A percentile compares a stretch with the other conserved stretches of the same genome.
Evolutionary conservation across 1,140 invertebrate species (phyloP).

Genomic region (Pissodes strobi): DNA sequence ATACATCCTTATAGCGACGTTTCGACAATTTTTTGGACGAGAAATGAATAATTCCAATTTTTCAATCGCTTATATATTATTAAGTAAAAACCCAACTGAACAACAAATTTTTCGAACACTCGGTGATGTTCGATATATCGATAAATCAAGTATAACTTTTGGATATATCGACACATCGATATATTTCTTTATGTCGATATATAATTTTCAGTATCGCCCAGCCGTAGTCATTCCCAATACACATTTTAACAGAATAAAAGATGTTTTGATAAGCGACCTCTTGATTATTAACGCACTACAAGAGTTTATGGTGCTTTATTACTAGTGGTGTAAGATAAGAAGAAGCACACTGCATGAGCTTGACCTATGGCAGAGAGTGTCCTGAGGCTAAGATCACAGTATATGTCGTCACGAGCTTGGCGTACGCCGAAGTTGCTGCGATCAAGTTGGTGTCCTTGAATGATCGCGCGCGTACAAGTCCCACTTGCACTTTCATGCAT

Average conservation of each 20-base stretch:
- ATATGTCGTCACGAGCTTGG: constrained; percentile 46
- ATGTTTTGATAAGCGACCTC: constrained; percentile 5
- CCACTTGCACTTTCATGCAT: constrained; percentile 54
- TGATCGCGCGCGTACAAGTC: constrained; percentile 49
- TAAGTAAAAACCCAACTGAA: too few relatives aligned
- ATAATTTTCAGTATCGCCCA: not conserved
- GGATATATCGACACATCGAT: too few relatives aligned
- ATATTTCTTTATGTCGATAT: not conserved
- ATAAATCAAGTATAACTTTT: too few relatives aligned
- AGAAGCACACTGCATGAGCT: constrained; percentile 3
- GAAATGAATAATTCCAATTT: too few relatives aligned
- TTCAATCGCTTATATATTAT: too few relatives aligned
- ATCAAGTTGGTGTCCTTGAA: constrained; percentile 52
- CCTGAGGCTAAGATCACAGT: constrained; percentile 23
- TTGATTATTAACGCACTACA: not conserved
- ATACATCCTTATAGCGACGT: too few relatives aligned
- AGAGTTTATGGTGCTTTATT: constrained; percentile 19
- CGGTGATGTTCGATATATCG: too few relatives aligned
- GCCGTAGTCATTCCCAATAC: not conserved
- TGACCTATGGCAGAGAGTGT: constrained; percentile 3
- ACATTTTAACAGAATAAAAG: constrained; percentile 1
- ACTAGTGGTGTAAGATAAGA: constrained; percentile 9
- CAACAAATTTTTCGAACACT: too few relatives aligned
- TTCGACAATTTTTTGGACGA: too few relatives aligned
- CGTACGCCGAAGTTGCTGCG: constrained; percentile 44